Base-by-base conservation (phyloP, 35 echinoderm and acorn worm species). In the Ptychodera flava region DNA sequence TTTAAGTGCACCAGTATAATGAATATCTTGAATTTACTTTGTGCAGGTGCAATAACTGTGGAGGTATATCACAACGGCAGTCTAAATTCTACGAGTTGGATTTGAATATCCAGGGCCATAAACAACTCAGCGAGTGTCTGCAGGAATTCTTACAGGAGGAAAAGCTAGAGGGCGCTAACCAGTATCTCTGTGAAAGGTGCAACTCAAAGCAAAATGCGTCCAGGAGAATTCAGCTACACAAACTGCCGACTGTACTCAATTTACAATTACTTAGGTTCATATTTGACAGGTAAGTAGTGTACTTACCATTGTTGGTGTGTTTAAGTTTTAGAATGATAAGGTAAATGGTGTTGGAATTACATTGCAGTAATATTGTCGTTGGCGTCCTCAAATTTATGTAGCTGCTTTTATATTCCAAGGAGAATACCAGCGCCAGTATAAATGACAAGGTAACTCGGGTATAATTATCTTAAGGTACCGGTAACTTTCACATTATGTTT, bases 101-200 rank as follows among this genome's bases (percentile, higher is more conserved):
- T 84, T 88, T 99, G n/a, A 99, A 93, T 80, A 99, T 99, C 83
- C 94, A 99, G 83, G 90, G 88, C 77, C 96, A 99, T 75, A 90
- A 88, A 36, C 83, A 92, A 38, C 83, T 99, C 12, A 90, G 88
- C 32, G 93, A 92, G 78, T 89, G 93, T 79, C 88, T 99, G 30
- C 80, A 83, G 33, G 93, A 99, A 90, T 94, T 99, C 78, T 78
- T 95, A 28, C 77, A 98, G 95, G 95, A 98, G 36, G 95, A 98
- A 80, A 87, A 90, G 38, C 85, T 98, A 33, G 95, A 98, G 37
- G 93, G 93, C 30, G 85, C 87, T 33, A 98, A 98, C 77, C 95
- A 94, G 79, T 98, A 98, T 81, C 84, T 91, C 29, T 98, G 95
- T 85, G 90, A 92, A 29, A 87, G 52, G 28, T 98, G 95, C 76